Evolutionary conservation across 2,113 vertebrate genomes (phyloP).

Genomic region (Myotis lucifugus): DNA sequence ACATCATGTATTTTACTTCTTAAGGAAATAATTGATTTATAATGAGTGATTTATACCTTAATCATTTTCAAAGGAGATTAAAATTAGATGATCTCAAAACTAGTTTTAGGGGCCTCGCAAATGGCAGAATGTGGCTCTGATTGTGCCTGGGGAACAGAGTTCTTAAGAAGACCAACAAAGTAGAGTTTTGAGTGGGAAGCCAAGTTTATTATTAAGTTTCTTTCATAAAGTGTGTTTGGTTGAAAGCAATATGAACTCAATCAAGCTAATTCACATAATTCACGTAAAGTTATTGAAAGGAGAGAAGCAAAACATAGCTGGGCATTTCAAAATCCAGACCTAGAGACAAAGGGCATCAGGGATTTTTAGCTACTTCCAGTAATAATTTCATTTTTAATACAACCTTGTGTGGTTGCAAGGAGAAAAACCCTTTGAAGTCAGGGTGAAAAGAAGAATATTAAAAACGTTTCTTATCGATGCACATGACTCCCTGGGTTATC

Average conservation of each 20-base stretch:
- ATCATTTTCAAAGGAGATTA: constrained; percentile 28
- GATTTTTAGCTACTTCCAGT: neutral
- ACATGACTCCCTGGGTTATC: neutral
- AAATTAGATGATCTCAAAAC: constrained; percentile 17
- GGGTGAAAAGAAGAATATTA: neutral
- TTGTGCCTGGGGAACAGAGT: neutral
- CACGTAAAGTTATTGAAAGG: neutral
- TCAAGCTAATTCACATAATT: constrained; percentile 1
- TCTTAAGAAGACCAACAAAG: neutral
- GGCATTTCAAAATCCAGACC: neutral
- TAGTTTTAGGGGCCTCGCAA: neutral
- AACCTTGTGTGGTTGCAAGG: neutral
- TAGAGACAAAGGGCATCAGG: rapidly evolving
- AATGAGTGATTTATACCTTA: constrained; percentile 2
- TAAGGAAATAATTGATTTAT: constrained; percentile 30
- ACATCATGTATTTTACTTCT: neutral
- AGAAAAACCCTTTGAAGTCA: neutral
- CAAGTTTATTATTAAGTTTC: neutral
- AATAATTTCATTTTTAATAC: neutral
- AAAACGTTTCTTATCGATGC: neutral
- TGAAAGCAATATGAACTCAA: neutral
- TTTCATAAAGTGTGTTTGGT: neutral
- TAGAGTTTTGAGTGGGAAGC: neutral
- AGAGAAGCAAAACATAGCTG: neutral
- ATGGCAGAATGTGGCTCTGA: neutral